Evolutionary conservation across 2,888 invertebrate genomes (phyloP), one percentile per base, ranked within the genome.

Genomic region (Maniola hyperantus): DNA sequence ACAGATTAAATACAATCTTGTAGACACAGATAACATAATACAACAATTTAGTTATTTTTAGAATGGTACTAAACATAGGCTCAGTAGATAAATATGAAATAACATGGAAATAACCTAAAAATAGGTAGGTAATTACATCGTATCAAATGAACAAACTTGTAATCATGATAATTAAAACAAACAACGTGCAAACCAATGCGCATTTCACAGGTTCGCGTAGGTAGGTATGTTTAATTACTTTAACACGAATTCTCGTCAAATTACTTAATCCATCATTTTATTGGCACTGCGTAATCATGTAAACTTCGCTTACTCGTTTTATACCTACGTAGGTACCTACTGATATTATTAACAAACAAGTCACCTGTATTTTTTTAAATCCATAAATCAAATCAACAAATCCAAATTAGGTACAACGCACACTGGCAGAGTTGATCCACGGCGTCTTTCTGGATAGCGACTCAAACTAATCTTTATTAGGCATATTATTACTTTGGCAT

Each of bases 171-270:
- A 58, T 58, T 58, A 33, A 58, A 44, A 58, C 44, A 26, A 58
- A 44, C 42, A 26, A 42, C 54, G 34, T 26, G 20, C 44, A 59
- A 50, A 8, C 8, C n/a, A 20, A 20, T 50, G 18, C 33, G 15
- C 42, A 15, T 48, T 39, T 33, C 33, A 58, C 58, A 58, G 7
- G n/a, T 59, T 44, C 18, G 46, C 42, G 42, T 58, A 61, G 50
- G 39, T 60, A 63, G 26, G 44, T 58, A 53, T 55, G 39, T 54
- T 67, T 65, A 65, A 62, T 69, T 62, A 53, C 44, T 59, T 61
- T 54, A 67, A 65, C 62, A 69, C 54, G 15, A 66, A 64, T 66
- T 66, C 64, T n/a, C 58, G 39, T 59, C 36, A 55, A 69, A 69
- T 64, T 53, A 67, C 67, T 67, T 63, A 65, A 67, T 67, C 39